These are phyloP conservation scores for Neosilurus hyrtlii DNA, from an alignment of 2,797 vertebrate species.

Conservation along the genomic window DNA sequence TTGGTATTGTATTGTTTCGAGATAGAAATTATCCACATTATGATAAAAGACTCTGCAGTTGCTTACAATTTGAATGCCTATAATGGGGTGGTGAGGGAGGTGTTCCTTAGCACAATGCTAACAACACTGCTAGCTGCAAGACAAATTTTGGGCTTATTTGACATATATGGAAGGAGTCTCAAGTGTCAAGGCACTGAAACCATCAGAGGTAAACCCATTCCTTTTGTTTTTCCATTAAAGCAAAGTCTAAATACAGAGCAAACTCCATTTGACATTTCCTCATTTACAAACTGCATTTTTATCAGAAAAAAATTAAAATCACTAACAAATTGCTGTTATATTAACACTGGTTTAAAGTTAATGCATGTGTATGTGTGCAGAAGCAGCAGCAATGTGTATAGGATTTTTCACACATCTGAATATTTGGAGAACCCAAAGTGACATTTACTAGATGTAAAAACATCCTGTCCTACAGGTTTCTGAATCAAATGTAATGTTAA, in stretches of 20 bases:
- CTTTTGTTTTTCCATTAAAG: background rate
- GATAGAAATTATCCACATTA: background rate
- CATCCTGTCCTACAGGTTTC: background rate
- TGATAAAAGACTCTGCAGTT: background rate
- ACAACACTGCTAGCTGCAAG: too few relatives aligned
- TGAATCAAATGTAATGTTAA: background rate
- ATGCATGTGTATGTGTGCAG: too few relatives aligned
- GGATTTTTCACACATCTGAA: background rate
- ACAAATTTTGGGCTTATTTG: slow-evolving; percentile 53
- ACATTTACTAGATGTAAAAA: background rate
- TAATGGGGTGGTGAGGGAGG: background rate
- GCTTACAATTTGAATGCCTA: background rate
- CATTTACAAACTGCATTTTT: background rate
- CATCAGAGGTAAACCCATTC: background rate
- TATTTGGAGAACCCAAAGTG: background rate
- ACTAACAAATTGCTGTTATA: background rate
- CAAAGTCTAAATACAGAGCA: background rate
- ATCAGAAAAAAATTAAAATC: background rate
- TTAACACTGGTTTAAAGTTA: too few relatives aligned
- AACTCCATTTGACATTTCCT: background rate
- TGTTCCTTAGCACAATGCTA: too few relatives aligned
- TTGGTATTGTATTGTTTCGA: background rate
- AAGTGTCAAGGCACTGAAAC: background rate
- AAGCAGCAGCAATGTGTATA: background rate
- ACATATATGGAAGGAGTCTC: background rate